Base-by-base conservation (phyloP, 2,888 invertebrate genomes). In the Platycnemis pennipes region DNA sequence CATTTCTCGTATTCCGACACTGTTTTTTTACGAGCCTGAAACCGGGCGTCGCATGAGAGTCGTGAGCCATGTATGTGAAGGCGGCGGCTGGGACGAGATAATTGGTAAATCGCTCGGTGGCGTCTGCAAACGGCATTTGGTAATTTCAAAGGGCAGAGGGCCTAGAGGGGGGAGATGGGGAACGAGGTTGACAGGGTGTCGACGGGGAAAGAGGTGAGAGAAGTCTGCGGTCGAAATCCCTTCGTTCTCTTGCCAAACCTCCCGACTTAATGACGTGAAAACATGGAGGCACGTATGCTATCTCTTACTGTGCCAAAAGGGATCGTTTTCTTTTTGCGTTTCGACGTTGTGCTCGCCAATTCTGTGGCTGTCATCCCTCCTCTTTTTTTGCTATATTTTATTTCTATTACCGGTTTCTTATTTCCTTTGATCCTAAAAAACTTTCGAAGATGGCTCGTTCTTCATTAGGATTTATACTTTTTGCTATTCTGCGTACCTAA, bases 31-130 rank as follows among this genome's bases (percentile, higher is more conserved):
- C 77, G 16, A 77, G 31, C 37, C 37, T 2, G 77, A 77, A 37
- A 26, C 5, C 37, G 77, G 13, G 31, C 16, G 13, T 37, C 37
- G 8, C 77, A 37, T 77, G 77, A 37, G 11, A 77, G 77, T 77
- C 77, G 13, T 13, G 77, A 37, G 37, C 37, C 31, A 77, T 11
- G 13, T 37, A 37, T 16, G 13, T 26, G 13, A 16, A 2, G 31
- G 77, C 77, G 37, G 77, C 37, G 77, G 77, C 11, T 37, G 77
- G 77, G 37, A 77, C 77, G 77, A 77, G 77, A 77, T 77, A 77
- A 77, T 77, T 77, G 77, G 77, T 13, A 77, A 77, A 77, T 37
- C 77, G 31, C 26, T 37, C 31, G 77, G 31, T n/a, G 77, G 31
- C 77, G 77, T 77, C 77, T 77, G 16, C 77, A 77, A 16, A 37